A percentile compares a stretch with the other conserved stretches of the same genome.
phyloP scores from a whole-genome alignment of 1,140 invertebrate species.

The Trachymyrmex septentrionalis region DNA sequence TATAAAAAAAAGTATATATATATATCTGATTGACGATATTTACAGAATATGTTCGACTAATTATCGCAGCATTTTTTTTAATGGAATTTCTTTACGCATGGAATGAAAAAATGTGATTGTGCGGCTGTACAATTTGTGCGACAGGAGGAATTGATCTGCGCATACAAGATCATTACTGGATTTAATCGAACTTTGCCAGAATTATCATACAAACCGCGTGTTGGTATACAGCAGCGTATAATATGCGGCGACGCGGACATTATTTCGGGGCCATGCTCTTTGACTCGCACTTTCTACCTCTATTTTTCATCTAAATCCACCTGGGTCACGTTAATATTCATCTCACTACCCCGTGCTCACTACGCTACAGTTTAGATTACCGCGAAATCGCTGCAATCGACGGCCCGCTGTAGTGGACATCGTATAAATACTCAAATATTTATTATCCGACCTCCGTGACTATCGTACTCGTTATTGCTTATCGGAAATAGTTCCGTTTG shows the following conservation, averaged over 20 bases:
- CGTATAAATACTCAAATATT: slow-evolving; percentile 58
- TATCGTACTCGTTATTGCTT: slow-evolving; percentile 47
- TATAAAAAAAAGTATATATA: background rate
- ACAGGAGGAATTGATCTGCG: background rate
- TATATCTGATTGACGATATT: background rate
- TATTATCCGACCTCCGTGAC: slow-evolving; percentile 32
- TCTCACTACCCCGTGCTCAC: background rate
- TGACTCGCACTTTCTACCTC: slow-evolving; percentile 5
- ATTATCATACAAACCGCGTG: slow-evolving; percentile 61
- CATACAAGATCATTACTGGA: slow-evolving; percentile 5
- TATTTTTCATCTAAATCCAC: slow-evolving; percentile 66
- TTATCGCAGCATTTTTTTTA: slow-evolving; percentile 6
- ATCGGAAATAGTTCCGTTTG: slow-evolving; percentile 48
- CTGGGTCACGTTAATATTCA: slow-evolving; percentile 65
- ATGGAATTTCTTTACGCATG: background rate
- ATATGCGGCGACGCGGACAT: background rate
- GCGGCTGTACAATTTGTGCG: slow-evolving; percentile 20
- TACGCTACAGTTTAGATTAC: slow-evolving; percentile 35
- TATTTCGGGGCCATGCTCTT: slow-evolving; percentile 37
- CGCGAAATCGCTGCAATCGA: slow-evolving; percentile 33
- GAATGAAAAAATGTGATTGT: slow-evolving; percentile 37
- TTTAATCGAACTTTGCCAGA: slow-evolving; percentile 51
- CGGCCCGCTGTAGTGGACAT: background rate
- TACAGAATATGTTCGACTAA: background rate
- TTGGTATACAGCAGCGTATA: background rate